Evolutionary conservation across 2,888 invertebrate species (phyloP), one percentile per base, ranked within the genome.

Genomic region (Tineola bisselliella): DNA sequence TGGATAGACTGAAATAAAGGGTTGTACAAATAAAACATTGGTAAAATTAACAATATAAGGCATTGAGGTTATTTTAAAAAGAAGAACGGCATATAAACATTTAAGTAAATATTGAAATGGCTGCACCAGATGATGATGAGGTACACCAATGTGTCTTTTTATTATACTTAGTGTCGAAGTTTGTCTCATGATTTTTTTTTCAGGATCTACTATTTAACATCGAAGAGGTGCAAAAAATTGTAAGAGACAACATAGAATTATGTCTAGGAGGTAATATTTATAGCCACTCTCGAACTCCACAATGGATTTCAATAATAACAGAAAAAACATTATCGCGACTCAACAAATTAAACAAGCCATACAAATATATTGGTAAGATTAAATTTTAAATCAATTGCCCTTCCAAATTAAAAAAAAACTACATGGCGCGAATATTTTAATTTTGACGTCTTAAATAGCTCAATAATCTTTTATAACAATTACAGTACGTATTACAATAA

Each of bases 401-500:
- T 12, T 38, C n/a, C 1, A 6, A 12, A 6, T 38, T 38, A 12
- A 38, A 38, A 38, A 38, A 38, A 38, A 38, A 10, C 6, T 8
- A 31, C 31, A 8, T 38, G 10, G 38, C 38, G 38, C 38, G 38
- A 38, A 6, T 10, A 6, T 38, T 38, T 38, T 6, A 38, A 38
- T 38, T 12, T 38, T 38, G 10, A 10, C 25, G 25, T 25, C 25
- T 25, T 4, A 25, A 25, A 6, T 25, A 2, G 25, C 25, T 25
- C 6, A 25, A 25, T 25, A 4, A 4, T 25, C 6, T 25, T 4
- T 25, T 25, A 6, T 25, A 2, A 25, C 6, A 25, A 62, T 69
- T 66, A 54, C 92, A 75, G 94, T 94, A 66, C 92, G 93, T 52
- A 92, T 94, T 72, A 93, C 93, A 13, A 92, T 95, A 63, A 94